Evolutionary conservation across 2,113 vertebrate genomes (phyloP), one percentile per base, ranked within the genome.

Genomic region (Motacilla tschutschensis): DNA sequence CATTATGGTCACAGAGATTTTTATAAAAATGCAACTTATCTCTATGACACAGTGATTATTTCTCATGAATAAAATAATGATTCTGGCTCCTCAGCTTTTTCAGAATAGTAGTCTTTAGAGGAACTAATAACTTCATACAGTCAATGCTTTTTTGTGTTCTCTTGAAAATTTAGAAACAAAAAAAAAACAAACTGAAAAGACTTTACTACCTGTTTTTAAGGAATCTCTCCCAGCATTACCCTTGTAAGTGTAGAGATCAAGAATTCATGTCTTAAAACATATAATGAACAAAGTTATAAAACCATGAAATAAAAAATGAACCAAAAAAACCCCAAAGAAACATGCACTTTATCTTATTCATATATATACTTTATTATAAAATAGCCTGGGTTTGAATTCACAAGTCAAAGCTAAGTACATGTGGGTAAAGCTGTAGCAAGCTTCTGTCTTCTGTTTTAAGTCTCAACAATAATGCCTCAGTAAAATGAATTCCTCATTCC

Each of bases 51-150:
- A 90, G 58, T 83, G 87, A 93, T 93, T 94, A 93, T 90, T 88
- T 41, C 82, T 94, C 91, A 94, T 90, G 92, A 94, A 95, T 93
- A 95, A 89, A 93, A 84, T 88, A 84, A 87, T 85, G 43, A 85
- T 85, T 78, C 85, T 89, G 35, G 40, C 54, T 91, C 50, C 85
- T 46, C 21, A 83, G 82, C 38, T 90, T 93, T 87, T 85, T 83
- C 41, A 93, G 60, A 87, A 65, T 29, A 47, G 44, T 25, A 79
- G 71, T 57, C 79, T 87, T 89, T 47, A 83, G 22, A 87, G 50
- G 58, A 90, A 77, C 44, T 65, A 87, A 79, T 82, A 88, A 63
- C 16, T 74, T 84, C 40, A 50, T 53, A 25, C 14, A 63, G 36
- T 60, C 7, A 3, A 53, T 73, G 36, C 3, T 53, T 91, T 91